These are phyloP conservation scores for Drosophila busckii DNA, from an alignment of 1,140 invertebrate species.

Conservation along the genomic window DNA sequence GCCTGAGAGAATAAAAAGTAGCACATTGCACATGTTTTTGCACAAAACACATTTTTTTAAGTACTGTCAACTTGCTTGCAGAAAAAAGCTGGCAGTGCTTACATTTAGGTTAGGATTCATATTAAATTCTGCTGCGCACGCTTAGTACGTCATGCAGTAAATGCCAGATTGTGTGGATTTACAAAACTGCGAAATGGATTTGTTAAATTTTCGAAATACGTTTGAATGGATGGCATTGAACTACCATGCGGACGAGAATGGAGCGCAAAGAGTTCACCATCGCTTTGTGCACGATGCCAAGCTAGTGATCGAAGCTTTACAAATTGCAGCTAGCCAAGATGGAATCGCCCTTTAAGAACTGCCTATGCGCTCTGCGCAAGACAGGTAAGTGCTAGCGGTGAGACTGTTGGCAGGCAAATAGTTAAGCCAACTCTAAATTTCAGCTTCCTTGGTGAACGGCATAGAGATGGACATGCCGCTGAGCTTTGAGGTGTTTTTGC, in stretches of 20 bases:
- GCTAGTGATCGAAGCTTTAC: not conserved
- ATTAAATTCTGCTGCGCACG: too few relatives aligned
- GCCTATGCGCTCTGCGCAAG: conserved; percentile 2
- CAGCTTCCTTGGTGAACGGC: conserved; percentile 25
- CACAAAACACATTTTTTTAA: too few relatives aligned
- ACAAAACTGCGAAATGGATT: not conserved
- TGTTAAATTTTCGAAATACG: conserved; percentile 11
- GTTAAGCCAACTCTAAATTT: not conserved
- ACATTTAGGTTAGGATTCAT: too few relatives aligned
- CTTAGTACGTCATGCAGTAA: too few relatives aligned
- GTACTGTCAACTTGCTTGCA: too few relatives aligned
- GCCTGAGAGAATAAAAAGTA: too few relatives aligned
- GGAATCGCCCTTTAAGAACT: conserved; percentile 2
- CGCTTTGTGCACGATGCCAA: conserved; percentile 7
- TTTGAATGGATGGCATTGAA: conserved; percentile 7
- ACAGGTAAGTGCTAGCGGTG: conserved; percentile 13
- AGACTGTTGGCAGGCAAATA: too few relatives aligned
- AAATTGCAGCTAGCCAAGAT: not conserved
- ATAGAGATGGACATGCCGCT: conserved; percentile 35
- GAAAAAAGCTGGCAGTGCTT: too few relatives aligned
- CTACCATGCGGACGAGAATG: not conserved
- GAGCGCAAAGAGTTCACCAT: not conserved
- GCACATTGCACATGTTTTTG: too few relatives aligned
- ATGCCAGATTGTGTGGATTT: not conserved
- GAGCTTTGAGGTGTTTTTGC: conserved; percentile 40